Percentiles rank a stretch among this genome's conserved stretches.
These are phyloP conservation scores for Wiebesia pumilae DNA, from an alignment of 1,140 invertebrate species.

Conservation along the genomic window DNA sequence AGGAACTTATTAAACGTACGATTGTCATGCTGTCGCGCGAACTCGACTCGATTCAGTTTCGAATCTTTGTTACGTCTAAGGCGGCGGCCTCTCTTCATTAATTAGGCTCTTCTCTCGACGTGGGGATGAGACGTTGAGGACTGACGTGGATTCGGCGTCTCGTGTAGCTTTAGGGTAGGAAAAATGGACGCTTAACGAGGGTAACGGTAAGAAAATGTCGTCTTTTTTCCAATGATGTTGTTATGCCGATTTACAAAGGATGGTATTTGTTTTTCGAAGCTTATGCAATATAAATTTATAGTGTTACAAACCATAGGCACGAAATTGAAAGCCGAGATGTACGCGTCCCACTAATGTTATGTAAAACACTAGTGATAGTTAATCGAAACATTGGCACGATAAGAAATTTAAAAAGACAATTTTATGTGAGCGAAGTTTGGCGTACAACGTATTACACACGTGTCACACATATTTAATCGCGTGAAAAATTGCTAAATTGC, in stretches of 20 bases:
- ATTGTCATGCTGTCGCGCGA: background rate
- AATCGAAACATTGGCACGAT: no score
- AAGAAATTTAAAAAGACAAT: no score
- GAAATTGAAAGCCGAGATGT: background rate
- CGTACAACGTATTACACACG: no score
- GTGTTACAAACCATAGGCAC: background rate
- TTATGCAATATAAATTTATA: background rate
- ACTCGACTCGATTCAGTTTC: slow-evolving; percentile 19
- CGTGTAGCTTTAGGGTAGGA: background rate
- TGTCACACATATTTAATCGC: no score
- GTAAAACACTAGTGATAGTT: no score
- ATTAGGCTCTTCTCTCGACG: background rate
- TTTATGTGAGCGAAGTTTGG: no score
- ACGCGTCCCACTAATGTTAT: background rate
- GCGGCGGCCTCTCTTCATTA: background rate
- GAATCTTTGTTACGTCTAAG: slow-evolving; percentile 21
- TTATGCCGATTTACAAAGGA: background rate
- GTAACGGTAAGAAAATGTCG: background rate
- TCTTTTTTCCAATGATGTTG: background rate
- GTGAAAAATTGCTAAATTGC: no score
- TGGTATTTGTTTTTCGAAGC: background rate
- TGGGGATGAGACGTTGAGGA: background rate
- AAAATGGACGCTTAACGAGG: background rate
- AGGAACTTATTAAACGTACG: slow-evolving; percentile 6
- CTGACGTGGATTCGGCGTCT: background rate